A percentile compares a stretch with the other conserved stretches of the same genome.
These are phyloP conservation scores for Acromyrmex charruanus DNA, from an alignment of 1,140 invertebrate species.

Conservation along the genomic window DNA sequence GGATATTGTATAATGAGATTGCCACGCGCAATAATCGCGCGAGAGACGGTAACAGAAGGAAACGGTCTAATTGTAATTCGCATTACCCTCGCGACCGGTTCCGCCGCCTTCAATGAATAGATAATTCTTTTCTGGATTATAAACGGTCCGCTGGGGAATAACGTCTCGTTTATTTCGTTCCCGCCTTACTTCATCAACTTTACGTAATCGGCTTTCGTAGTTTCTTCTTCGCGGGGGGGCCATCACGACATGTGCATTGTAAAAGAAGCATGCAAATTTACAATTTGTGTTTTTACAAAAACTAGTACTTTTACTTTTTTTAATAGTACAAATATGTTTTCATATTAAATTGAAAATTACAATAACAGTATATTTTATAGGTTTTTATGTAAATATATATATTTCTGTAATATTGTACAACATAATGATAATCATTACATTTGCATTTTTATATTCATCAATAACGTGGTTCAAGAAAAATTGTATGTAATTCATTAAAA, in stretches of 20 bases:
- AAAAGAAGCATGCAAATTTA: too few relatives aligned
- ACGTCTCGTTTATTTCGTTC: background rate
- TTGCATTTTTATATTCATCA: too few relatives aligned
- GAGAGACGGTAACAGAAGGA: background rate
- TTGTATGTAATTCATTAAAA: too few relatives aligned
- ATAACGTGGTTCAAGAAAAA: too few relatives aligned
- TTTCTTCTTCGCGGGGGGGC: background rate
- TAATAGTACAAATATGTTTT: too few relatives aligned
- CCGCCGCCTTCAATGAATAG: background rate
- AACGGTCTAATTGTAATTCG: constrained; percentile 6
- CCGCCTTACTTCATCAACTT: background rate
- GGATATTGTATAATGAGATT: constrained; percentile 29
- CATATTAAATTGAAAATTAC: too few relatives aligned
- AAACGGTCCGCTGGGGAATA: background rate
- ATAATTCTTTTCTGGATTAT: background rate
- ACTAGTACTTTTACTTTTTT: too few relatives aligned
- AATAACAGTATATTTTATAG: too few relatives aligned
- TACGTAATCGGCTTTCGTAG: background rate
- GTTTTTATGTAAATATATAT: too few relatives aligned
- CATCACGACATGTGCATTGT: background rate
- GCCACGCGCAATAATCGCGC: background rate
- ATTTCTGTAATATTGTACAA: too few relatives aligned
- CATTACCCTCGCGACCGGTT: background rate
- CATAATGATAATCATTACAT: too few relatives aligned
- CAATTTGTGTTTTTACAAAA: too few relatives aligned